Base-by-base conservation (phyloP, 2,797 vertebrate species). In the Sarcophilus harrisii region DNA sequence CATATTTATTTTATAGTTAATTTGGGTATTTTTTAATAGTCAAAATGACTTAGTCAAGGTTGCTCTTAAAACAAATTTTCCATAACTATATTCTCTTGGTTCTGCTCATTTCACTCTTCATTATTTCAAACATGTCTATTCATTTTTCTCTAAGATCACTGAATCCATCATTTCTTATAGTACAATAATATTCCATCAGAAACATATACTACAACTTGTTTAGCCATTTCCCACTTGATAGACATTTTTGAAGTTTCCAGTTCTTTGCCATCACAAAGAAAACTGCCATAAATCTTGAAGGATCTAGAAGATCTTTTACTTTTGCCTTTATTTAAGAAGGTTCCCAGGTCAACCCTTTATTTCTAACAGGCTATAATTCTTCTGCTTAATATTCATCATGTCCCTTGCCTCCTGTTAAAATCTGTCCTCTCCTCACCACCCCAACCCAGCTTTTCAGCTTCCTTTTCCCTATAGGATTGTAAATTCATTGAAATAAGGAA, bases 391-490 rank as follows among this genome's bases (percentile, higher is more conserved):
- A 73, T 73, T 16, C n/a, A 73, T 73, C 16, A 38, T 73, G n/a
- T 2, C 66, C 18, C 6, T 73, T 38, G n/a, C n/a, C 18, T 0
- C 16, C 5, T 18, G 32, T 73, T 73, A 24, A 73, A 1, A 73
- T 38, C 6, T 10, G 5, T 73, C 2, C n/a, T 3, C n/a, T 73
- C 6, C 0, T 38, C 0, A 16, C 6, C n/a, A 18, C 16, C 6
- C 16, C 62, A 66, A 60, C 0, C 5, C 5, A 24, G n/a, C 6
- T 38, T 73, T 38, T 38, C n/a, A 73, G n/a, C 66, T 73, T 38
- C 18, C 16, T 38, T 73, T 73, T 38, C 21, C 18, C n/a, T 66
- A 73, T 5, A 24, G n/a, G 18, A 73, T 73, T 38, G 66, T 38
- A 21, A 73, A 73, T 52, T 52, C 6, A 52, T 73, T 38, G 66